Conservation (phyloP, 2,888 invertebrate genomes). For the Pristionchus maxplancki region DNA sequence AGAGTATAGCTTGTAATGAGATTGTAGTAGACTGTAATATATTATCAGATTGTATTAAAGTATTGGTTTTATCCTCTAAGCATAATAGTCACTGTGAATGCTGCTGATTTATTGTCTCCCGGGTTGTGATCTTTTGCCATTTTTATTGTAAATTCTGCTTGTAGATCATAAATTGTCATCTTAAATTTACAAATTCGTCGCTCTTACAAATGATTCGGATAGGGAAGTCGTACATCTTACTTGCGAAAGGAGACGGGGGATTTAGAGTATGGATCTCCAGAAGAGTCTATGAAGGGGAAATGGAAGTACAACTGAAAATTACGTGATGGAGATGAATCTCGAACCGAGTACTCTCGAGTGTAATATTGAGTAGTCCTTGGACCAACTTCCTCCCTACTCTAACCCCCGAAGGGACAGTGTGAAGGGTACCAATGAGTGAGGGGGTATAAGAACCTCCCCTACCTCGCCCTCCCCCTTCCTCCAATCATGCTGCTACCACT, state of each 20-base stretch:
- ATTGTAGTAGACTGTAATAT: not conserved
- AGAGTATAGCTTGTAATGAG: not conserved
- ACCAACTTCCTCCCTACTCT: not conserved
- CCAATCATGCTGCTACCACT: constrained; percentile 11
- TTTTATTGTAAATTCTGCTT: constrained; percentile 1
- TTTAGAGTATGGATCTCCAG: no score
- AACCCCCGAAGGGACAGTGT: not conserved
- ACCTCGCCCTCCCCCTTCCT: not conserved
- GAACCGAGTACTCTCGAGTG: not conserved
- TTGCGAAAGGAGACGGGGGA: not conserved
- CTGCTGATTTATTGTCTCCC: not conserved
- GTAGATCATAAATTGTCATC: not conserved
- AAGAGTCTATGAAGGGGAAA: not conserved
- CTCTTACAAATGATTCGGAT: no score
- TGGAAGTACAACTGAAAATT: not conserved
- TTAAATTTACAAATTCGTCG: not conserved
- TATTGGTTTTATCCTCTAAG: not conserved
- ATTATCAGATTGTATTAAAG: constrained; percentile 1
- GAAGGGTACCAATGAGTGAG: constrained; percentile 19
- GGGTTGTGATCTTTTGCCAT: constrained; percentile 24
- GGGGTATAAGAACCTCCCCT: constrained; percentile 39
- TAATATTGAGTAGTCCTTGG: constrained; percentile 42
- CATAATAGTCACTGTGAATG: constrained; percentile 24
- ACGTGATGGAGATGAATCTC: constrained; percentile 39
- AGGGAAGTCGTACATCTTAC: not conserved